These are phyloP conservation scores for Lasioglossum leucozonium DNA, from an alignment of 2,888 invertebrate genomes.

Conservation along the genomic window DNA sequence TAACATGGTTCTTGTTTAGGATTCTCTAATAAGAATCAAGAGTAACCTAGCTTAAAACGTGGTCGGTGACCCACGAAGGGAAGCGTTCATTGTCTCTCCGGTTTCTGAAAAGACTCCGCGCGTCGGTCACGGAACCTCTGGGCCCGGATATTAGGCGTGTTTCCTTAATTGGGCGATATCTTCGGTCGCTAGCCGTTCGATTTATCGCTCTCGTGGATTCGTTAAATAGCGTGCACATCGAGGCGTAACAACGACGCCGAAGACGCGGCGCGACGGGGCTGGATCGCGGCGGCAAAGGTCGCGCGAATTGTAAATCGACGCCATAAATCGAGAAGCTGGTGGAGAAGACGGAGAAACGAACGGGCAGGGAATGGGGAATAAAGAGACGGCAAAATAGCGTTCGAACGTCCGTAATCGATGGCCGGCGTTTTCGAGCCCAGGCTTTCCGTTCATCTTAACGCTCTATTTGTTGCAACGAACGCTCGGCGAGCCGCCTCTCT, in stretches of 20 bases:
- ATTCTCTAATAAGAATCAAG: no score
- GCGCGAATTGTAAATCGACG: constrained; percentile 69
- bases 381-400: constrained; percentile 60
- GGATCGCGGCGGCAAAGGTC: constrained; percentile 54
- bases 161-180: constrained; percentile 73
- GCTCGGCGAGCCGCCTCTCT: not conserved
- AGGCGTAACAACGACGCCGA: constrained; percentile 33
- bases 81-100: constrained; percentile 12
- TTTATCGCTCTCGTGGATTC: constrained; percentile 45
- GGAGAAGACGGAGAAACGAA: constrained; percentile 25
- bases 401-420: constrained; percentile 71
- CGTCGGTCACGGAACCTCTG: not conserved
- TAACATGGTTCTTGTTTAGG: no score
- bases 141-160: constrained; percentile 49
- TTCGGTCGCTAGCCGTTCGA: constrained; percentile 41
- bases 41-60: no score
- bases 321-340: constrained; percentile 50
- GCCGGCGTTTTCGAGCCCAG: constrained; percentile 66
- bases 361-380: constrained; percentile 18
- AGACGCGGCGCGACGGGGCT: constrained; percentile 44
- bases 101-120: not conserved
- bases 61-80: not conserved
- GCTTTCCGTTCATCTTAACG: constrained; percentile 74
- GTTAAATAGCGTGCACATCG: constrained; percentile 45
- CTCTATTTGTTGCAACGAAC: constrained; percentile 66